A percentile compares a stretch with the other conserved stretches of the same genome.
phyloP scores from a whole-genome alignment of 2,797 vertebrate species.

The Allobates femoralis region DNA sequence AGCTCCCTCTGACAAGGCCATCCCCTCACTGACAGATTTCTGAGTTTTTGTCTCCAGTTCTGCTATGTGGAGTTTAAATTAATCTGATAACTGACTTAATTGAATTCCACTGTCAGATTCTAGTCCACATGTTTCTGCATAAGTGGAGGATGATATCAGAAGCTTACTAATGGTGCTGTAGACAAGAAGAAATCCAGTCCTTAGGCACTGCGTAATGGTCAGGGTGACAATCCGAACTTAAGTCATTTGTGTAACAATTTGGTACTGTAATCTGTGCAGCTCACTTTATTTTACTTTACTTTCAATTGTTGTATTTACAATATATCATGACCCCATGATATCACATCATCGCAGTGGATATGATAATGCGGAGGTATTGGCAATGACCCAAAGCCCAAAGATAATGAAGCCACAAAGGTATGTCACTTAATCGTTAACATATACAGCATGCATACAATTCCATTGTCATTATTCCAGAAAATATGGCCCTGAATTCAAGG shows the following conservation, averaged over 20 bases:
- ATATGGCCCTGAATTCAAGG: too few relatives aligned
- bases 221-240: slow-evolving; percentile 17
- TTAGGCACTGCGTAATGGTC: background rate
- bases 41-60: slow-evolving; percentile 35
- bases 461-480: too few relatives aligned
- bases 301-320: too few relatives aligned
- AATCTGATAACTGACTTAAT: slow-evolving; percentile 42
- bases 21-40: slow-evolving; percentile 39
- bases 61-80: slow-evolving; percentile 29
- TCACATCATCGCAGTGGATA: too few relatives aligned
- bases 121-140: slow-evolving; percentile 16
- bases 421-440: too few relatives aligned
- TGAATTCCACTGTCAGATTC: slow-evolving; percentile 46
- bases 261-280: too few relatives aligned
- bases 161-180: background rate
- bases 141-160: background rate
- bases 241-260: background rate
- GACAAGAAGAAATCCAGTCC: background rate
- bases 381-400: too few relatives aligned
- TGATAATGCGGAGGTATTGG: too few relatives aligned
- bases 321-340: too few relatives aligned
- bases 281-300: too few relatives aligned
- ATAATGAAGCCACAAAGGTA: too few relatives aligned
- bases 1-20: slow-evolving; percentile 45
- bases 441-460: too few relatives aligned